Percentiles rank a stretch among this genome's conserved stretches.
These are phyloP conservation scores for Gopherus evgoodei DNA, from an alignment of 2,113 vertebrate species.

Conservation along the genomic window DNA sequence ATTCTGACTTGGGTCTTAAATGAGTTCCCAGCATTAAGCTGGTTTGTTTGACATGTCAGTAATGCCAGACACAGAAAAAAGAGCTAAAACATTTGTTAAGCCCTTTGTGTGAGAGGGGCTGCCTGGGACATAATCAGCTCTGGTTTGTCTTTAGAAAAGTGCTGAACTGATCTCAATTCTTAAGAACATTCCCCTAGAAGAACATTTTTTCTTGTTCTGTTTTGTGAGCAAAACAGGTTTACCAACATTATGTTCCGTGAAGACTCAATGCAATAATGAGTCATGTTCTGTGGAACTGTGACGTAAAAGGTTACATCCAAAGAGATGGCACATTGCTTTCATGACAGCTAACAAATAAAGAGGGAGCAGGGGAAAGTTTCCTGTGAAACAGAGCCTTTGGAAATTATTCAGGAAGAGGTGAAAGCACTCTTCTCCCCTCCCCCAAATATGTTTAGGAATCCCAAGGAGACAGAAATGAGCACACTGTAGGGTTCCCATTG, in stretches of 20 bases:
- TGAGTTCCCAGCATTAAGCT: conserved; percentile 24
- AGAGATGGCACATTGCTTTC: not conserved
- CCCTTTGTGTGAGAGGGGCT: conserved; percentile 30
- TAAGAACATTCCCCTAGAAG: conserved; percentile 38
- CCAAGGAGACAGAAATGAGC: not conserved
- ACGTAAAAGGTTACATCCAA: not conserved
- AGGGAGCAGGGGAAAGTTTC: not conserved
- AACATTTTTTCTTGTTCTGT: conserved; percentile 66
- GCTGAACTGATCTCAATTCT: conserved; percentile 34
- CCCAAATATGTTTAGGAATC: not conserved
- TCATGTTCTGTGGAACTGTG: conserved; percentile 33
- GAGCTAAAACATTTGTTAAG: conserved; percentile 5
- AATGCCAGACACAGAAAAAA: conserved; percentile 32
- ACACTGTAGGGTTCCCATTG: conserved; percentile 4
- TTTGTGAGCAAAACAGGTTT: conserved; percentile 61
- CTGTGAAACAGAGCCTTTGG: not conserved
- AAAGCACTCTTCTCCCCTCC: not conserved
- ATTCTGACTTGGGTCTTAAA: conserved; percentile 54
- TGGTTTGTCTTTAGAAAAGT: conserved; percentile 59
- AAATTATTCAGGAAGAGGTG: not conserved
- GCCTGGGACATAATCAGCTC: conserved; percentile 56
- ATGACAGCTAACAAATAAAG: conserved; percentile 42
- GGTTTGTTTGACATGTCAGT: conserved; percentile 25
- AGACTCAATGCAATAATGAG: conserved; percentile 58
- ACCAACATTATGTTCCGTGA: conserved; percentile 44